Conservation (phyloP, 2,113 vertebrate genomes). For the Setophaga coronata region DNA sequence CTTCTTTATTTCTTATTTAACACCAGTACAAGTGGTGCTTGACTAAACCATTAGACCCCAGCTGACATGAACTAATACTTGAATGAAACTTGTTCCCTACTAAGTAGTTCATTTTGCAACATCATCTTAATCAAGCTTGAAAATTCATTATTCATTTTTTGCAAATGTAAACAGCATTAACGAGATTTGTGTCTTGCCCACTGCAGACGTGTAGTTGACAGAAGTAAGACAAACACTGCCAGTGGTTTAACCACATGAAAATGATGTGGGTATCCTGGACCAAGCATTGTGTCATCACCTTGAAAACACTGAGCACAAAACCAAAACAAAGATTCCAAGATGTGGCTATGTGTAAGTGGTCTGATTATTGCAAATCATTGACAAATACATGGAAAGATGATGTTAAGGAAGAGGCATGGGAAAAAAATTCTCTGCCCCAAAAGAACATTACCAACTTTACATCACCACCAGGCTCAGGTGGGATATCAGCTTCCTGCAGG, state of each 20-base stretch:
- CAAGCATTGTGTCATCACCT: not conserved
- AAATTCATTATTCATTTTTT: not conserved
- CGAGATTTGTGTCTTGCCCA: not conserved
- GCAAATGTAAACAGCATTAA: not conserved
- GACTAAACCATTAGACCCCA: not conserved
- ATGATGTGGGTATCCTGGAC: not conserved
- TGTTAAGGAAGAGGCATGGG: not conserved
- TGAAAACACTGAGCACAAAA: not conserved
- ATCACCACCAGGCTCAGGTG: not conserved
- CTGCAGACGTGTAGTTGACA: not conserved
- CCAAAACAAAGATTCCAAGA: not conserved
- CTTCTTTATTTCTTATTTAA: not conserved
- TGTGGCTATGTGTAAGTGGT: not conserved
- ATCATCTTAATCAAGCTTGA: not conserved
- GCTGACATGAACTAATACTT: not conserved
- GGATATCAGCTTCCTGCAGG: not conserved
- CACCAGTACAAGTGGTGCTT: not conserved
- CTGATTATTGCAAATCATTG: not conserved
- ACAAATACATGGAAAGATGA: not conserved
- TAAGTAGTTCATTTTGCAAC: not conserved
- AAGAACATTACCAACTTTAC: not conserved
- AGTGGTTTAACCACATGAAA: not conserved
- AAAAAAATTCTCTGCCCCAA: not conserved
- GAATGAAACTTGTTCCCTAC: not conserved
- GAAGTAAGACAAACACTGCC: not conserved